phyloP scores from a whole-genome alignment of 2,888 invertebrate genomes.

The Lasius platythorax region DNA sequence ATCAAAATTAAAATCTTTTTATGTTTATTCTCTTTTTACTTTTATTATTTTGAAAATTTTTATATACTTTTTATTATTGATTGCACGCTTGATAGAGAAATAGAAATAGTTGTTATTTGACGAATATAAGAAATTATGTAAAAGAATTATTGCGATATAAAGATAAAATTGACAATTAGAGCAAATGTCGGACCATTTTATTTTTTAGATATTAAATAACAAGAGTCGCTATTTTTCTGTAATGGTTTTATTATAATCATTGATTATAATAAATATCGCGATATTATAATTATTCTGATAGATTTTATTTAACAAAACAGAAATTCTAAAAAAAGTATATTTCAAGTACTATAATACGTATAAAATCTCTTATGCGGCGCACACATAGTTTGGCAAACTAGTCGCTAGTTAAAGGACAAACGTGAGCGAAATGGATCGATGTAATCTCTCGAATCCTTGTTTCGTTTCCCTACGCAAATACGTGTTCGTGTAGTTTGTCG shows the following conservation, averaged over 20 bases:
- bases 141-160: background rate
- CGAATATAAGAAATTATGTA: background rate
- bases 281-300: background rate
- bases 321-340: background rate
- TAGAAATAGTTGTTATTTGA: background rate
- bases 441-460: constrained; percentile 3
- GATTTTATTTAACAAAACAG: background rate
- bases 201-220: background rate
- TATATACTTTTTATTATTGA: background rate
- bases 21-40: background rate
- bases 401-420: constrained; percentile 6
- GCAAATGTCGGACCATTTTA: background rate
- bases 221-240: background rate
- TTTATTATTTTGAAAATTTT: background rate
- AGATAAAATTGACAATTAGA: constrained; percentile 9
- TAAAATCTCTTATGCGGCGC: background rate
- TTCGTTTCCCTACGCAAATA: background rate
- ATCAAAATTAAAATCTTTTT: background rate
- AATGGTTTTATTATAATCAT: background rate
- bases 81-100: background rate
- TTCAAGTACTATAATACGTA: background rate
- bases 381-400: background rate
- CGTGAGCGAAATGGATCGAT: constrained; percentile 3
- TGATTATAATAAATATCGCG: background rate
- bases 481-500: background rate